phyloP scores from a whole-genome alignment of 64 coral and sea anemone genomes.

The Hydrozoanthus tunicans region DNA sequence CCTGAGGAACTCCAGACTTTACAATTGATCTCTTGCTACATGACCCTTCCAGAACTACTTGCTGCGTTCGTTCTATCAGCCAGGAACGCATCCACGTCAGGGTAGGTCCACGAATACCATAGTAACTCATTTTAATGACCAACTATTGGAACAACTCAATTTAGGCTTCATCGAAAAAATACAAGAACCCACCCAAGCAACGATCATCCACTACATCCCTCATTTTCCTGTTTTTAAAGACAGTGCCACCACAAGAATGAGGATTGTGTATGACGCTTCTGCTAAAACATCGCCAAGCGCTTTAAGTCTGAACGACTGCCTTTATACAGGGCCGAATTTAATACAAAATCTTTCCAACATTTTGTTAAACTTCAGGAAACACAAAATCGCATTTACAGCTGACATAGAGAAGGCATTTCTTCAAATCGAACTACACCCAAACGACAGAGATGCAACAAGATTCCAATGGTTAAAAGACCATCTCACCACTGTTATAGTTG shows the following conservation, averaged over 20 bases:
- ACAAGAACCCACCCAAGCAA: conserved; percentile 19
- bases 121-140: neutral
- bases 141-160: conserved; percentile 38
- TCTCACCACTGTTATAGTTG: neutral
- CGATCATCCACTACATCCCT: neutral
- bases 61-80: no score
- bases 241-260: conserved; percentile 20
- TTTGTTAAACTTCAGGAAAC: conserved; percentile 28
- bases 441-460: conserved; percentile 37
- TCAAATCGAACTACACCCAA: conserved; percentile 23
- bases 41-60: no score
- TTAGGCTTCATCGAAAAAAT: conserved; percentile 46
- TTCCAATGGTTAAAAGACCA: neutral
- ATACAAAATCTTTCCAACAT: conserved; percentile 28
- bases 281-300: neutral
- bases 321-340: conserved; percentile 35
- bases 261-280: neutral
- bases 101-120: no score
- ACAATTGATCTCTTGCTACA: no score
- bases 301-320: conserved; percentile 20
- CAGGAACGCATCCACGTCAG: no score
- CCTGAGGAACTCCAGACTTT: no score
- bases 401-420: neutral
- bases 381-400: conserved; percentile 30
- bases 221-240: conserved; percentile 39